Percentiles rank a stretch among this genome's conserved stretches.
Conservation (phyloP, 2,797 vertebrate genomes). For the Sphaeramia orbicularis region DNA sequence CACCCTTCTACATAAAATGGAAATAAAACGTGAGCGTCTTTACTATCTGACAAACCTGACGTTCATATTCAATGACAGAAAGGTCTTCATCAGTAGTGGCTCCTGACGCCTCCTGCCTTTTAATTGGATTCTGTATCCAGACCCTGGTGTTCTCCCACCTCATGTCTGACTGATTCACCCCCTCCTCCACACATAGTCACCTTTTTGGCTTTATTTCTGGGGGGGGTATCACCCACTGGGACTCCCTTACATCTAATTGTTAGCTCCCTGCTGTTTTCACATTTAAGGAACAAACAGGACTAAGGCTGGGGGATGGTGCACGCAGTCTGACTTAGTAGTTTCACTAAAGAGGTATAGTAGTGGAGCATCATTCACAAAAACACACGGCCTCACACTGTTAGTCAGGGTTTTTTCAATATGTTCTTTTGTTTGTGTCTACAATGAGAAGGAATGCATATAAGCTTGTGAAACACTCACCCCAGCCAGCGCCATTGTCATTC, state of each 20-base stretch:
- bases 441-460: background rate
- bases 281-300: constrained; percentile 42
- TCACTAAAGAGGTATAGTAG: no score
- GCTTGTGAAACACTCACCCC: constrained; percentile 1
- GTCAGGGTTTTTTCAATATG: background rate
- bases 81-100: background rate
- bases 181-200: constrained; percentile 35
- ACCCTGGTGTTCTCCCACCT: constrained; percentile 28
- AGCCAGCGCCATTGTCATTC: constrained; percentile 2
- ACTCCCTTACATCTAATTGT: constrained; percentile 53
- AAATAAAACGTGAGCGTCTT: no score
- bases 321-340: no score
- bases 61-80: background rate
- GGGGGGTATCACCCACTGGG: constrained; percentile 56
- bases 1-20: no score
- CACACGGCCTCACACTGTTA: background rate
- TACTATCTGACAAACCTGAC: no score
- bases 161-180: constrained; percentile 21
- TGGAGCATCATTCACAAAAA: no score
- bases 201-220: constrained; percentile 38
- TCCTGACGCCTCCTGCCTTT: constrained; percentile 32
- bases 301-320: background rate
- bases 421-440: background rate
- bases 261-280: constrained; percentile 34
- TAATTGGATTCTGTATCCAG: constrained; percentile 17